Conservation (phyloP, 2,888 invertebrate genomes). For the Eristalis pertinax region DNA sequence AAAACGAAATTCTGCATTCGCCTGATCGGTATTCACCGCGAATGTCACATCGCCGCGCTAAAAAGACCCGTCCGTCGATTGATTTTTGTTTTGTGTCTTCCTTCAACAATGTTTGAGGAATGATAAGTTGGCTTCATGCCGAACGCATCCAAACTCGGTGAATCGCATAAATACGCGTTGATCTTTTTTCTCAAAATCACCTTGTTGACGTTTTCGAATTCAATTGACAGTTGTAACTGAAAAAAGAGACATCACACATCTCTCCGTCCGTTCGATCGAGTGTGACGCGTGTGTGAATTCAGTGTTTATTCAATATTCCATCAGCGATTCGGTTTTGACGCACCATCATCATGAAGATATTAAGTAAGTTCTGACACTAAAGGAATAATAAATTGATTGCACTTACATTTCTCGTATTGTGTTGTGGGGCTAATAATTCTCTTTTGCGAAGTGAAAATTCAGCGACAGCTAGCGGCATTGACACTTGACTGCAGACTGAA, state of each 20-base stretch:
- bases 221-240: slow-evolving; percentile 1
- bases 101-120: slow-evolving; percentile 3
- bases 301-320: slow-evolving; percentile 5
- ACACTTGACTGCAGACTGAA: slow-evolving; percentile 54
- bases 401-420: neutral
- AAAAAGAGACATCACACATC: neutral
- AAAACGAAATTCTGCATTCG: slow-evolving; percentile 52
- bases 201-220: slow-evolving; percentile 39
- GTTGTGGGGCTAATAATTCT: neutral
- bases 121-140: slow-evolving; percentile 53
- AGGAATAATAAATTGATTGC: neutral
- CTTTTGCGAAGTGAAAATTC: neutral
- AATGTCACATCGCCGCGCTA: slow-evolving; percentile 36
- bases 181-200: neutral
- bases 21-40: slow-evolving; percentile 35
- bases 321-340: slow-evolving; percentile 18
- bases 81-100: slow-evolving; percentile 4
- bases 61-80: slow-evolving; percentile 32
- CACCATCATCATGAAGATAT: slow-evolving; percentile 52
- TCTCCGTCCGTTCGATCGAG: neutral
- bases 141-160: slow-evolving; percentile 8
- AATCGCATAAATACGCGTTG: slow-evolving; percentile 32
- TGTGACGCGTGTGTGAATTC: neutral
- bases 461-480: slow-evolving; percentile 45
- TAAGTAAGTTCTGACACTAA: slow-evolving; percentile 51